Percentiles rank a stretch among this genome's conserved stretches.
Conservation (phyloP, 2,797 vertebrate species). For the Arrhamphus sclerolepis region DNA sequence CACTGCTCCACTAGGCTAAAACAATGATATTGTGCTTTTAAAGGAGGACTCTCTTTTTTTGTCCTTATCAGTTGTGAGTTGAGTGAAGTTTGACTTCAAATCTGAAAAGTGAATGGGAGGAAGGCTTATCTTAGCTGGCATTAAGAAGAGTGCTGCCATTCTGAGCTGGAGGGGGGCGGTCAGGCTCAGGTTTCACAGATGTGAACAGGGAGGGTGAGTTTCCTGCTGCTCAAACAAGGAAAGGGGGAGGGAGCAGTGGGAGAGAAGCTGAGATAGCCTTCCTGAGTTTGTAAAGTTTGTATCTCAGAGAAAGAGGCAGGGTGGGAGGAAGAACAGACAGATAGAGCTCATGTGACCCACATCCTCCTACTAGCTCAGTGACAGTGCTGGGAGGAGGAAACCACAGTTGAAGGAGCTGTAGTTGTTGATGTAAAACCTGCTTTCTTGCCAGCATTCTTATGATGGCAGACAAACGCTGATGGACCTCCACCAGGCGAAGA, state of each 20-base stretch:
- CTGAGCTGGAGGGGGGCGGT: not conserved
- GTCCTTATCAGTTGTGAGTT: not conserved
- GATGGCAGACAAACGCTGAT: not conserved
- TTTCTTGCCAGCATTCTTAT: not conserved
- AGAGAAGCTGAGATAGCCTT: constrained; percentile 39
- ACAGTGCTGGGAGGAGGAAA: constrained; percentile 4
- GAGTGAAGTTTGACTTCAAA: constrained; percentile 12
- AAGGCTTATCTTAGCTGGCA: constrained; percentile 61
- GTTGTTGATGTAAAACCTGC: not conserved
- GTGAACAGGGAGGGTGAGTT: constrained; percentile 33
- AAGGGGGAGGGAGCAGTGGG: not conserved
- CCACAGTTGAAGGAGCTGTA: not conserved
- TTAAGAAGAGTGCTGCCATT: constrained; percentile 1
- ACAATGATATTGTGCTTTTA: not conserved
- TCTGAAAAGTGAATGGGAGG: constrained; percentile 19
- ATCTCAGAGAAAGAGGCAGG: constrained; percentile 51
- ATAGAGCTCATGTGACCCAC: constrained; percentile 51
- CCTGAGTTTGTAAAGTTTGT: constrained; percentile 47
- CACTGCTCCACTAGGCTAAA: too few species aligned
- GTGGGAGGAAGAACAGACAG: constrained; percentile 20
- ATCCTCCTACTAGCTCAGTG: constrained; percentile 49
- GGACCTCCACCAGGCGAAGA: constrained; percentile 16
- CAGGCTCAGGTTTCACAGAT: constrained; percentile 65
- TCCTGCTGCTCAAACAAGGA: constrained; percentile 49
- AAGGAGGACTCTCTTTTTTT: too few species aligned